Base-by-base conservation (phyloP, 2,113 vertebrate species). In the Oreochromis spilurus region DNA sequence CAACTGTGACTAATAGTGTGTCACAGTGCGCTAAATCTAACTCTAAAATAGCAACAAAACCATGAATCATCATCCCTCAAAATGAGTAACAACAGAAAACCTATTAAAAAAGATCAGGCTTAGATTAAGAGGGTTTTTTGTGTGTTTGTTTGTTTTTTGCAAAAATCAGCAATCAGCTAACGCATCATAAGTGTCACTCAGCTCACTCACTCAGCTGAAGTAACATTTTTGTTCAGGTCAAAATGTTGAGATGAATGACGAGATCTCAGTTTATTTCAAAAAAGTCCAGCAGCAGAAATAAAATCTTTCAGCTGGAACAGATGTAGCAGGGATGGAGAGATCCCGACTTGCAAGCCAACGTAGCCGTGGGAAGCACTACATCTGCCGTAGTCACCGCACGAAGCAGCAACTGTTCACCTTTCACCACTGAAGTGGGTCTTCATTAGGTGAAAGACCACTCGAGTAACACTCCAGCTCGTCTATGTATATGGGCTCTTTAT, bases 301-400 rank as follows among this genome's bases (percentile, higher is more conserved):
- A 38, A 67, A 11, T n/a, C 19, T 40, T 21, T 67, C 34, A 40
- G 19, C 36, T 1, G 36, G 36, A 40, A 40, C 34, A 67, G 19
- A 36, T 67, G 6, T 21, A 65, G 31, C 34, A 5, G 6, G 10
- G 34, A 5, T n/a, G 17, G 17, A n/a, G 60, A 38, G 60, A 65
- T 12, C 17, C 9, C 31, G 2, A 7, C 21, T 55, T 57, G 54
- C 50, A 58, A 29, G 7, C 17, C 11, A 6, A 21, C 36, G 3
- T 67, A 67, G 38, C 36, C 19, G 6, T 67, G 62, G 62, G 19
- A 67, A 38, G 10, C 11, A 38, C 29, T 62, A 2, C 58, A 62
- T 34, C 16, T 60, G 58, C 58, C 2, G 1, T 19, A 19, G 58
- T 60, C 0, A 0, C 57, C 5, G 0, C 57, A 9, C 3, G 1